A percentile compares a stretch with the other conserved stretches of the same genome.
These are phyloP conservation scores for Phalangium opilio DNA, from an alignment of 2,888 invertebrate species.

Conservation along the genomic window DNA sequence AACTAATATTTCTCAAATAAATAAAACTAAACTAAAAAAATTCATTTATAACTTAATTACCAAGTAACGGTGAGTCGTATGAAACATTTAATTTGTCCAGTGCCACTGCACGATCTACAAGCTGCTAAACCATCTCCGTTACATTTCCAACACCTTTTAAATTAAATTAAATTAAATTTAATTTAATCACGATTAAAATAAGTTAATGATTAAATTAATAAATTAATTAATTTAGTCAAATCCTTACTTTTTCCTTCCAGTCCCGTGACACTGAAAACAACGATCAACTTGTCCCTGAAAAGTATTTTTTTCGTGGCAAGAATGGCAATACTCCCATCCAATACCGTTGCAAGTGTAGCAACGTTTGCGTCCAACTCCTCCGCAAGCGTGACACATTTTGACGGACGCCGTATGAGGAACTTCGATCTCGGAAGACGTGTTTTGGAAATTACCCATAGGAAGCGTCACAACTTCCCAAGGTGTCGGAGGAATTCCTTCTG, in stretches of 20 bases:
- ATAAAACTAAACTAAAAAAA: neutral
- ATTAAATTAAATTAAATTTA: neutral
- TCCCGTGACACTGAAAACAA: conserved; percentile 36
- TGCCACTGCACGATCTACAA: conserved; percentile 34
- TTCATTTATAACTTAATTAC: conserved; percentile 18
- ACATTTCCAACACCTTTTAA: conserved; percentile 30
- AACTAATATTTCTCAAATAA: too few species aligned
- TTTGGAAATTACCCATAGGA: conserved; percentile 32
- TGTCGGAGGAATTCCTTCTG: conserved; percentile 30
- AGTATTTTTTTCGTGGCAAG: conserved; percentile 20
- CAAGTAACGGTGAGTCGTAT: conserved; percentile 35
- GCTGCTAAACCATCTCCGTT: conserved; percentile 32
- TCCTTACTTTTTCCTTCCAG: conserved; percentile 29
- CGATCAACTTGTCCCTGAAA: conserved; percentile 22
- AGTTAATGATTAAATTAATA: neutral
- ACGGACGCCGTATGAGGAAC: conserved; percentile 39
- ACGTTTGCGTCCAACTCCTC: conserved; percentile 29
- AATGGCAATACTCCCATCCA: conserved; percentile 26
- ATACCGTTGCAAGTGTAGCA: conserved; percentile 33
- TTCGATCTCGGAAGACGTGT: conserved; percentile 33
- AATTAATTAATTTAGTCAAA: neutral
- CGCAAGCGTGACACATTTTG: conserved; percentile 34
- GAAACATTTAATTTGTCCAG: conserved; percentile 35
- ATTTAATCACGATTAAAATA: neutral
- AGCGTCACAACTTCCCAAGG: conserved; percentile 36